Percentiles rank a stretch among this genome's conserved stretches.
These are phyloP conservation scores for Linepithema humile DNA, from an alignment of 1,140 invertebrate species.

Conservation along the genomic window DNA sequence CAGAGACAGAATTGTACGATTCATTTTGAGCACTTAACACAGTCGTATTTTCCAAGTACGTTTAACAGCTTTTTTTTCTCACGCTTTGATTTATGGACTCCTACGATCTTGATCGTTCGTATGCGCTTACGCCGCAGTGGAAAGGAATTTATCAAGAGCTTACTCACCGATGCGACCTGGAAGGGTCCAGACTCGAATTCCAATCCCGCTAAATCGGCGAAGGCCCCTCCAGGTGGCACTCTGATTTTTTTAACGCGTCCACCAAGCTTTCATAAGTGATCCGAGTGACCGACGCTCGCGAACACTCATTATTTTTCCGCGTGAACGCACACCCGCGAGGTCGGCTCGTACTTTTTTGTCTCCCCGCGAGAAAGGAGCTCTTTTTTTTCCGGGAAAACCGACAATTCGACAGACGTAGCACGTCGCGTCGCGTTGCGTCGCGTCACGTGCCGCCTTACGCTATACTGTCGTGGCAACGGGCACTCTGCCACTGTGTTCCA, in stretches of 20 bases:
- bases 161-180: conserved; percentile 35
- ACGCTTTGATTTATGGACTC: background rate
- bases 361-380: background rate
- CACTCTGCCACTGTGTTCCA: conserved; percentile 74
- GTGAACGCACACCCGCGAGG: conserved; percentile 9
- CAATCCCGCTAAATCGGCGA: conserved; percentile 37
- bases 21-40: background rate
- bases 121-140: background rate
- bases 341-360: background rate
- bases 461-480: conserved; percentile 77
- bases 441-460: conserved; percentile 50
- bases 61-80: background rate
- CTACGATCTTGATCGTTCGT: background rate
- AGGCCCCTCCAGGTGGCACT: conserved; percentile 40
- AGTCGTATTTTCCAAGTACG: background rate
- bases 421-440: conserved; percentile 38
- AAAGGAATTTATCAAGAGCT: conserved; percentile 23
- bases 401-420: conserved; percentile 20
- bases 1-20: background rate
- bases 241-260: conserved; percentile 39
- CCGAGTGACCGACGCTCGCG: conserved; percentile 39
- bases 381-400: background rate
- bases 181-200: conserved; percentile 30
- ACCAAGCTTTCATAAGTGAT: conserved; percentile 13
- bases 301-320: conserved; percentile 41